Evolutionary conservation across 2,888 invertebrate species (phyloP), one percentile per base, ranked within the genome.

Genomic region (Tinea pellionella): DNA sequence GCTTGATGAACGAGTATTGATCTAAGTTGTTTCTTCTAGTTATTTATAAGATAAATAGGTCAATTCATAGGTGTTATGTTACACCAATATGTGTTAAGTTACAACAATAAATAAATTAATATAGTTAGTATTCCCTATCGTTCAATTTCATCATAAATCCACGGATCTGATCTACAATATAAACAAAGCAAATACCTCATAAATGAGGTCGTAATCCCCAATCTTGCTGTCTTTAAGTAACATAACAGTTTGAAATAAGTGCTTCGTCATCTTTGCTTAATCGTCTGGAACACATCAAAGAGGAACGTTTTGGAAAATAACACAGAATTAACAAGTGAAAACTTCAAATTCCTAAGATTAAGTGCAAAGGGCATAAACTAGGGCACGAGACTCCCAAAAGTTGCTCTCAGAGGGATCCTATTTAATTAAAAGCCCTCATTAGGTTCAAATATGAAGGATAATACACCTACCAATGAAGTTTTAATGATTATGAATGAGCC

Each of bases 341-440:
- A 37, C 37, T 37, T n/a, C 37, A 37, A 37, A 37, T 37, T 37
- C 37, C 37, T 37, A 37, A 37, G 37, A 37, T 37, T 37, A 37
- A 37, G 11, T 37, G 9, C 37, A 37, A 37, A 37, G 37, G 37
- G 6, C 37, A 37, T 37, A 37, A 37, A 12, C 37, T 37, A 37
- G 11, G 37, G n/a, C 37, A 9, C 37, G 57, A 61, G 61, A 55
- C 61, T 63, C 61, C 59, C 63, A 18, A 65, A 65, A 65, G 62
- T 67, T 64, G 43, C 62, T 62, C 64, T 57, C 63, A 16, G 61
- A 60, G 64, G 61, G 61, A 60, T 55, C 64, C 61, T 65, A 65
- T 62, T 64, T 67, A 67, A 67, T 67, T 65, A 67, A 61, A 64
- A 64, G 63, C 66, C 63, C 63, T 65, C 65, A 63, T 59, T 62